phyloP scores from a whole-genome alignment of 2,113 vertebrate genomes.

The Microtus richardsoni region DNA sequence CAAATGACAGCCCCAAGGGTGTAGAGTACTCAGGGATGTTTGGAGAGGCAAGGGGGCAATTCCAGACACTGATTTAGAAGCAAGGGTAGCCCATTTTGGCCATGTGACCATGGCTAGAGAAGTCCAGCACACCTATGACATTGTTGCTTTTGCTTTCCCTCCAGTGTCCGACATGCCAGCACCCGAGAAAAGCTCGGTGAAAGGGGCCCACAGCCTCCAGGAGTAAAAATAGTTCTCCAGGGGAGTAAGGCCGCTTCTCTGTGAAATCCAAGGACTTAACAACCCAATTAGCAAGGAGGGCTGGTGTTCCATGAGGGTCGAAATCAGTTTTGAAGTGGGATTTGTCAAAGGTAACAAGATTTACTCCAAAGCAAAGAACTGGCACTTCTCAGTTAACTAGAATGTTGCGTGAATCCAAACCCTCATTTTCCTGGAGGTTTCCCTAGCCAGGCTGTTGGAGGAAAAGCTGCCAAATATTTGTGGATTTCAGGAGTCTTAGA shows the following conservation, averaged over 20 bases:
- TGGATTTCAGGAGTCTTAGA: background rate
- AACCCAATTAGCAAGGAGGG: background rate
- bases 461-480: background rate
- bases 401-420: background rate
- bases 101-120: slow-evolving; percentile 3
- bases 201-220: slow-evolving; percentile 18
- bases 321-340: background rate
- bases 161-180: background rate
- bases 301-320: background rate
- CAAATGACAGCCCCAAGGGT: slow-evolving; percentile 4
- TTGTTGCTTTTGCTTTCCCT: background rate
- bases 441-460: background rate
- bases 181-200: slow-evolving; percentile 40
- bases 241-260: background rate
- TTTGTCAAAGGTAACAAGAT: background rate
- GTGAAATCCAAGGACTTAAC: background rate
- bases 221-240: background rate
- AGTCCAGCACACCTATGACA: background rate
- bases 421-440: background rate
- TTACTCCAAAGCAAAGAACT: background rate
- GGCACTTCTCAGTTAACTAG: background rate
- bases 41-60: slow-evolving; percentile 33
- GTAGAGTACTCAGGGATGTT: background rate
- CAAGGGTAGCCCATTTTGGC: background rate
- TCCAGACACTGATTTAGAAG: slow-evolving; percentile 45